Evolutionary conservation across 1,140 invertebrate species (phyloP).

Genomic region (Eufriesea mexicana): DNA sequence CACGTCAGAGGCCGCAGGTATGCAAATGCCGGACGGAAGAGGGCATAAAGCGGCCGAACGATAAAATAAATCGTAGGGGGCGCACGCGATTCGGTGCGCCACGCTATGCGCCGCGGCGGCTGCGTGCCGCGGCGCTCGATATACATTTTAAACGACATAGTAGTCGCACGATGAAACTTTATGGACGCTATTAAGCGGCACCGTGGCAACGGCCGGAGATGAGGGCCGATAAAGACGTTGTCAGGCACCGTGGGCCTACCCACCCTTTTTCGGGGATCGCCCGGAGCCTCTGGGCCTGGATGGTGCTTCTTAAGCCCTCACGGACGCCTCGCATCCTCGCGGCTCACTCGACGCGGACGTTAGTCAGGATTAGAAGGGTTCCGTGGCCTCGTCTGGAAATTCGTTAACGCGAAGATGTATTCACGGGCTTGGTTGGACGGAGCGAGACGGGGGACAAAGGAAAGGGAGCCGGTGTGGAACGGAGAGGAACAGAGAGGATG

Average conservation of each 20-base stretch:
- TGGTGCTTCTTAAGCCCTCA: slow-evolving; percentile 27
- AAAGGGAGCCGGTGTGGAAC: background rate
- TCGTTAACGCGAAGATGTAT: slow-evolving; percentile 63
- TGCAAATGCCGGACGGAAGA: slow-evolving; percentile 42
- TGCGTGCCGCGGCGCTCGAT: slow-evolving; percentile 34
- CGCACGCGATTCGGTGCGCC: slow-evolving; percentile 51
- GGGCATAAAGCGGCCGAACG: slow-evolving; percentile 51
- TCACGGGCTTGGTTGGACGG: background rate
- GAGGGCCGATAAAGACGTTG: slow-evolving; percentile 55
- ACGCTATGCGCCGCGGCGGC: background rate
- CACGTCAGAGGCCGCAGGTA: slow-evolving; percentile 29
- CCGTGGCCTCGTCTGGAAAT: slow-evolving; percentile 51
- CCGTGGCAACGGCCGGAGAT: slow-evolving; percentile 26
- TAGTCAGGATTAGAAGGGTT: slow-evolving; percentile 72
- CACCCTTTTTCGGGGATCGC: slow-evolving; percentile 37
- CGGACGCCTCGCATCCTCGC: slow-evolving; percentile 40
- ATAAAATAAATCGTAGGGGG: slow-evolving; percentile 51
- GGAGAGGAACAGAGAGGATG: background rate
- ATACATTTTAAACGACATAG: slow-evolving; percentile 59
- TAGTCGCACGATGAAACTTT: slow-evolving; percentile 56
- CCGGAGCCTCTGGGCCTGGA: background rate
- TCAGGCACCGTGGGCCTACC: background rate
- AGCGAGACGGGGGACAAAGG: background rate
- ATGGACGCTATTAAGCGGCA: slow-evolving; percentile 53
- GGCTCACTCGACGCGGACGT: slow-evolving; percentile 43